Base-by-base conservation (phyloP, 2,113 vertebrate genomes). In the Hippocampus abdominalis region DNA sequence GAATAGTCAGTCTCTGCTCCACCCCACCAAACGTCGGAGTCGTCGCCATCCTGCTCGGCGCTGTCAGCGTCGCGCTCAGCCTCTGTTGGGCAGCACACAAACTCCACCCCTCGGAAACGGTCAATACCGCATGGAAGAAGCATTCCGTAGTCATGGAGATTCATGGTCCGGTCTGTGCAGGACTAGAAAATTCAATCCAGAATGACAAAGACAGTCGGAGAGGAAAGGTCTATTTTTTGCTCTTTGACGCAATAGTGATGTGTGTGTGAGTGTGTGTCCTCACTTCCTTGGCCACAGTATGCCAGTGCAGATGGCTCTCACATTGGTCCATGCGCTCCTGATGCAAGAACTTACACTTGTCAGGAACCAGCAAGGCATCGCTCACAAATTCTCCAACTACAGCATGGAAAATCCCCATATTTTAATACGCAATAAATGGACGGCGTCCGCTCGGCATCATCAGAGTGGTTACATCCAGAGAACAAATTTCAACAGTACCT, bases 221-320 rank as follows among this genome's bases (percentile, higher is more conserved):
- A 53, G 51, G 20, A 53, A 39, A 18, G 48, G 18, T 13, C 36
- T 15, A 20, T 11, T 57, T 46, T 2, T 12, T 53, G n/a, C 0
- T 39, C 0, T 23, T 20, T 27, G 3, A 40, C 11, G 5, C 21
- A 11, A 23, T 29, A 5, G 25, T 3, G 16, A 66, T 4, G 42
- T 10, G 16, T 21, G 12, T 12, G n/a, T 39, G 12, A 12, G 67
- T 23, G 46, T 21, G 9, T 36, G 8, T 0, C 0, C 87, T 82
- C 69, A 98, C 96, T 95, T 98, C 96, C 87, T 98, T 99, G 84
- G 97, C 96, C 13, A 98, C 95, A 0, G 97, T 97, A 86, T 99
- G 97, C 97, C 97, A 99, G 90, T 99, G 96, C 81, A 99, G 94
- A 80, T 99, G 97, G 75, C 95, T 98, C 91, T 99, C 97, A 80